Base-by-base conservation (phyloP, 2,888 invertebrate species). In the Isoperla grammatica region DNA sequence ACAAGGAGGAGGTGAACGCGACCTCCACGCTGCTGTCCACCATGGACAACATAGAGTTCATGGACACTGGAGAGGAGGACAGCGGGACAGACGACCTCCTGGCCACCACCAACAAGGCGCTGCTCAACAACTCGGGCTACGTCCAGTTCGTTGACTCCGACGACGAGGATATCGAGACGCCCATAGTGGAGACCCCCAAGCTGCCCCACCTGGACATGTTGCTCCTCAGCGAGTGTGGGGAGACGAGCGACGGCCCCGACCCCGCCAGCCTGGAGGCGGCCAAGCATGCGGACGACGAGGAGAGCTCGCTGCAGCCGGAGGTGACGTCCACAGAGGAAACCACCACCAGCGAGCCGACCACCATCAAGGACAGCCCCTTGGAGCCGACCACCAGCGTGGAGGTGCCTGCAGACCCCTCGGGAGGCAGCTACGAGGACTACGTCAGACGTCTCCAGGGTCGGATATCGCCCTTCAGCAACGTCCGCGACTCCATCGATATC, bases 21-120 rank as follows among this genome's bases (percentile, higher is more conserved):
- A 45, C 60, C 64, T 45, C 69, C 69, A 11, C 15, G 17, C 20
- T 60, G 17, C 42, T 63, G 8, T 40, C 61, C 8, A 43, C 42
- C 53, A 63, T 63, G 40, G 72, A 70, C 49, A 72, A 71, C 22
- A 70, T 71, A 2, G 90, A 90, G 70, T 93, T 87, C 70, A 91
- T 89, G 79, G 93, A 93, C 70, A 90, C 90, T 0, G 90, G 90
- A 0, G 90, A 87, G 0, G 88, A 65, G 42, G 67, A 67, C 6
- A 81, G 85, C 13, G 77, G 67, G 55, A 73, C 86, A 2, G 88
- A 86, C 67, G 81, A 80, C 12, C 74, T 80, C 37, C 72, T 75
- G 54, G 80, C 81, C 3, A 76, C 78, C 35, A 75, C 78, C 1
- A 81, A 81, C 62, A 74, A 78, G 48, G 76, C 78, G 0, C 63